Evolutionary conservation across 2,797 vertebrate species (phyloP), one percentile per base, ranked within the genome.

Genomic region (Streptopelia turtur): DNA sequence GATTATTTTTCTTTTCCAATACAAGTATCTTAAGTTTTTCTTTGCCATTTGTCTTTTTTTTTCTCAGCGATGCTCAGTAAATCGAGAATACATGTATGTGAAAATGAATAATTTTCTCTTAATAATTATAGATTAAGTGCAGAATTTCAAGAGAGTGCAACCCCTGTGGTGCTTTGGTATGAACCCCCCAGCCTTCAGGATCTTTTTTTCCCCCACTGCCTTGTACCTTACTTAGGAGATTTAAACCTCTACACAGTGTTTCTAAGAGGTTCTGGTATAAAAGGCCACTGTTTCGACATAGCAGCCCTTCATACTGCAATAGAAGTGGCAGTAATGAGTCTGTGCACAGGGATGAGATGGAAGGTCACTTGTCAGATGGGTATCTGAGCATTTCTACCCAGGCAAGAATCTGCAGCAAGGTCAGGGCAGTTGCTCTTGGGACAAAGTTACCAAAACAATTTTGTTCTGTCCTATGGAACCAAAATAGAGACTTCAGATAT

Each of bases 91-190:
- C 8, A 69, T 2, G 1, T 14, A 50, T 3, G 5, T 65, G 43
- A 79, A 72, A 43, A 35, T 4, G 5, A 76, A 56, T 37, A 65
- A 50, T 4, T 4, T 16, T 41, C 45, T 43, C 60, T 18, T 24
- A 45, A 27, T 30, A 9, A 43, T 31, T 87, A 56, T 21, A 87
- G 52, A 65, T 1, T 1, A 11, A 79, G 47, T 18, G 37, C 7
- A 25, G 28, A 30, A 66, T 75, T 88, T 60, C 50, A 45, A n/a
- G 30, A 25, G 13, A 31, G 7, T 3, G 11, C 21, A 78, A 61
- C 55, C 5, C 2, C 16, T 11, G 1, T 5, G 9, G 37, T n/a
- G 47, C 8, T 16, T 61, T 6, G 20, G 49, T 52, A 43, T 0
- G 2, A 89, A 53, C 2, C 7, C n/a, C 17, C 13, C 13, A 84